Evolutionary conservation across 2,888 invertebrate genomes (phyloP), one percentile per base, ranked within the genome.

Genomic region (Torymus auratus): DNA sequence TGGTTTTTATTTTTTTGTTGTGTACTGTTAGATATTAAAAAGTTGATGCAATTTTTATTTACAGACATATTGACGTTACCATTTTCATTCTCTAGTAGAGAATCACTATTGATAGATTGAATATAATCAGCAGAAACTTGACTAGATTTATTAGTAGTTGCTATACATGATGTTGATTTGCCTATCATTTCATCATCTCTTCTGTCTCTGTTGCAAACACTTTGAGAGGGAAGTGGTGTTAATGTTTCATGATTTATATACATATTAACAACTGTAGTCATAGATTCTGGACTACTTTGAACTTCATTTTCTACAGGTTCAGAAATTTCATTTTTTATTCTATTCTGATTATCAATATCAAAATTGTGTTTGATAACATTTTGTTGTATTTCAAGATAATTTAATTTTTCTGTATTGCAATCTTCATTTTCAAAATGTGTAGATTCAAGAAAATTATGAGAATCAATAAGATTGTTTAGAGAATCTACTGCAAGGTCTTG

Each of bases 361-460:
- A 50, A 62, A 7, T 72, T 77, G 12, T 56, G 14, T n/a, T 28
- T 4, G 13, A 12, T 50, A 55, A 58, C 12, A n/a, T 71, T 80
- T 53, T 28, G 23, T 53, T 52, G 5, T 10, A 41, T 15, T 71
- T 73, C 61, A 55, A 23, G 56, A 20, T 50, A 15, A 28, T 17
- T 75, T 7, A 17, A 15, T 61, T 62, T 71, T 67, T 61, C 55
- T 61, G 13, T 17, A 15, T 56, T 23, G 15, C 50, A 75, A 11
- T 70, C 80, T 15, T 70, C 70, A 28, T 50, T 64, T 67, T 83
- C 67, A 15, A 73, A 82, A 50, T 76, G 55, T 7, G 58, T 64
- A 11, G 78, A 70, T 60, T 81, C 82, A 62, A 82, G 71, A 50
- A 76, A 60, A 11, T 73, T 69, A n/a, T 62, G 61, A 15, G 64